A percentile compares a stretch with the other conserved stretches of the same genome.
Conservation (phyloP, 2,888 invertebrate genomes). For the Ectemnius lituratus region DNA sequence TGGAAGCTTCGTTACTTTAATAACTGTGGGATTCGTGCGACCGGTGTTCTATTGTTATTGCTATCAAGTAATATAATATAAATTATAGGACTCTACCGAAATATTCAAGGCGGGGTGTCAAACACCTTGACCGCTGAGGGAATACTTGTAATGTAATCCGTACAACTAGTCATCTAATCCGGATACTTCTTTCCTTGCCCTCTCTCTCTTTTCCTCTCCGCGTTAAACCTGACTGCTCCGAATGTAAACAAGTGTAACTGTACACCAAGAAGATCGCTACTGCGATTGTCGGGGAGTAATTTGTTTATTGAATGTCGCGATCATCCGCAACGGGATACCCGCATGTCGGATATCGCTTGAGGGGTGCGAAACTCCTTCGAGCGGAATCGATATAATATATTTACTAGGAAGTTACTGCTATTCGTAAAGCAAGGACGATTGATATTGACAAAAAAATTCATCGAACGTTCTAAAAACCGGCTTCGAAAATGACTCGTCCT, state of each 20-base stretch:
- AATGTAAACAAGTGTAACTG: slow-evolving; percentile 53
- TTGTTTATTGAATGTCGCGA: slow-evolving; percentile 44
- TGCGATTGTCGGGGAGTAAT: slow-evolving; percentile 28
- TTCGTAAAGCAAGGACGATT: background rate
- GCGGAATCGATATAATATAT: too few relatives aligned
- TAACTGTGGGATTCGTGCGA: background rate
- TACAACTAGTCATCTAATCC: slow-evolving; percentile 31
- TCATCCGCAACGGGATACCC: slow-evolving; percentile 27
- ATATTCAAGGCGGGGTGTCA: slow-evolving; percentile 32
- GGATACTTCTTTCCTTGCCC: slow-evolving; percentile 14
- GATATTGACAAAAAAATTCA: slow-evolving; percentile 13
- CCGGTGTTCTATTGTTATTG: background rate
- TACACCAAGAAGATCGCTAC: slow-evolving; percentile 35
- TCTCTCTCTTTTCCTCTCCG: background rate
- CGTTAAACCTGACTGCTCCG: slow-evolving; percentile 21
- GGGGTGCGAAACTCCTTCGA: too few relatives aligned
- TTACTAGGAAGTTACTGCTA: background rate
- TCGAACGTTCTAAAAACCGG: slow-evolving; percentile 29
- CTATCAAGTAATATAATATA: background rate
- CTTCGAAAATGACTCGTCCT: background rate
- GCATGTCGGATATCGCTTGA: slow-evolving; percentile 16
- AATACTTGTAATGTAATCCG: slow-evolving; percentile 28
- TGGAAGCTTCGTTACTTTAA: too few relatives aligned
- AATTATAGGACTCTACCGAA: slow-evolving; percentile 6
- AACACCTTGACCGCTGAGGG: slow-evolving; percentile 34